phyloP scores from a whole-genome alignment of 2,113 vertebrate species.

The Ellobius talpinus region DNA sequence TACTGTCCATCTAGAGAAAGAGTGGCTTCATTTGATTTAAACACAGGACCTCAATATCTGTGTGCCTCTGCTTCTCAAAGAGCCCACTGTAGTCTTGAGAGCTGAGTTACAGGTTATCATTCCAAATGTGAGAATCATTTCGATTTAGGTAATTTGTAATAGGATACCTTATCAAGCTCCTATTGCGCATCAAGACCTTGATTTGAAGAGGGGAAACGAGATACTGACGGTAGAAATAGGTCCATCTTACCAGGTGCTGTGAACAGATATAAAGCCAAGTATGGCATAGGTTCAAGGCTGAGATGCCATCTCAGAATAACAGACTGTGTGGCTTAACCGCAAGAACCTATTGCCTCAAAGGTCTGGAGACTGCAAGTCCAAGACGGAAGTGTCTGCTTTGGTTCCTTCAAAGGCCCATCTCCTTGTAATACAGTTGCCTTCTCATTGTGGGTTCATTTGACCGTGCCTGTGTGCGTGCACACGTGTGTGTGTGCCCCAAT shows the following conservation, averaged over 20 bases:
- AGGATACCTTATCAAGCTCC: slow-evolving; percentile 32
- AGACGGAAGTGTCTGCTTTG: neutral
- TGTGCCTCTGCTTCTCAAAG: neutral
- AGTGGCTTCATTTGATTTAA: slow-evolving; percentile 55
- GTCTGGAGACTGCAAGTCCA: neutral
- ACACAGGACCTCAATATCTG: slow-evolving; percentile 12
- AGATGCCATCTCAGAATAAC: neutral
- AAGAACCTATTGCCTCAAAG: neutral
- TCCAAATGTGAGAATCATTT: neutral
- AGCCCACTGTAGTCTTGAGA: neutral
- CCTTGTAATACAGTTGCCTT: neutral
- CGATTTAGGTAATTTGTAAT: slow-evolving; percentile 38
- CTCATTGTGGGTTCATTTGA: neutral
- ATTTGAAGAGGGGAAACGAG: too few species aligned
- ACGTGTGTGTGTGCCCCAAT: neutral
- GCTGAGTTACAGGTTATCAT: neutral
- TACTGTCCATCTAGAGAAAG: slow-evolving; percentile 25
- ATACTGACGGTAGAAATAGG: neutral
- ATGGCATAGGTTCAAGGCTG: rapidly evolving
- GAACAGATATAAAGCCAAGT: neutral
- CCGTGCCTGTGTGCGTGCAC: too few species aligned
- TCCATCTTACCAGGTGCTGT: neutral
- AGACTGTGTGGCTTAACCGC: neutral
- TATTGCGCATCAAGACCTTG: neutral
- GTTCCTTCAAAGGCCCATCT: neutral